Conservation (phyloP, 2,888 invertebrate species). For the Athetis lepigone region DNA sequence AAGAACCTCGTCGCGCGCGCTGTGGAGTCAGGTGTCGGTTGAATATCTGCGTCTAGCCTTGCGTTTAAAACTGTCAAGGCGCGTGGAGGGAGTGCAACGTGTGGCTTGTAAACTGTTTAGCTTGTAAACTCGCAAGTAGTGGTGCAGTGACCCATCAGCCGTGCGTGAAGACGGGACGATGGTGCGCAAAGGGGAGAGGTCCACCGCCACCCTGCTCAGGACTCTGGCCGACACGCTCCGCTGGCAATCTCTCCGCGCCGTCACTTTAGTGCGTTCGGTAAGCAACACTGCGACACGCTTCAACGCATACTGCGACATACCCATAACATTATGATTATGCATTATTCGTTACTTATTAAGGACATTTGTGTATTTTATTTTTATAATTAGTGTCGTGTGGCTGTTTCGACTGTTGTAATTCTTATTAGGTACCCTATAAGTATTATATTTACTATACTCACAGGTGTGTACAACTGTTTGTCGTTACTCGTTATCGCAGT, state of each 20-base stretch:
- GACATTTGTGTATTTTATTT: conserved; percentile 13
- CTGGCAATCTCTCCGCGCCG: conserved; percentile 82
- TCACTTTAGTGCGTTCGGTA: conserved; percentile 82
- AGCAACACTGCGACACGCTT: conserved; percentile 67
- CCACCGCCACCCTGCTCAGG: conserved; percentile 84
- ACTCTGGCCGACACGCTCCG: conserved; percentile 87
- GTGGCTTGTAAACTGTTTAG: conserved; percentile 70
- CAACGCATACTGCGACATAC: conserved; percentile 38
- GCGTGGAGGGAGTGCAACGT: conserved; percentile 64
- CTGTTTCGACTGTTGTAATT: conserved; percentile 32
- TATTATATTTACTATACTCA: conserved; percentile 52
- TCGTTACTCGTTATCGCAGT: conserved; percentile 52
- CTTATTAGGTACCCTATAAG: conserved; percentile 51
- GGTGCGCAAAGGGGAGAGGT: conserved; percentile 87
- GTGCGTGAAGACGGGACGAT: conserved; percentile 88
- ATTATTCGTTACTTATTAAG: conserved; percentile 8
- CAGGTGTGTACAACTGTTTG: conserved; percentile 59
- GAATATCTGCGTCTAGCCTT: conserved; percentile 68
- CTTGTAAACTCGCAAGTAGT: conserved; percentile 72
- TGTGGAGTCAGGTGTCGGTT: conserved; percentile 63
- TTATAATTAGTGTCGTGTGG: conserved; percentile 13
- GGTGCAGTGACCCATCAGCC: conserved; percentile 87
- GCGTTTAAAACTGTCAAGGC: conserved; percentile 78
- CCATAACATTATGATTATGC: conserved; percentile 25
- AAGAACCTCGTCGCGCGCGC: conserved; percentile 65